These are phyloP conservation scores for Trachemys scripta DNA, from an alignment of 2,113 vertebrate genomes.

Conservation along the genomic window DNA sequence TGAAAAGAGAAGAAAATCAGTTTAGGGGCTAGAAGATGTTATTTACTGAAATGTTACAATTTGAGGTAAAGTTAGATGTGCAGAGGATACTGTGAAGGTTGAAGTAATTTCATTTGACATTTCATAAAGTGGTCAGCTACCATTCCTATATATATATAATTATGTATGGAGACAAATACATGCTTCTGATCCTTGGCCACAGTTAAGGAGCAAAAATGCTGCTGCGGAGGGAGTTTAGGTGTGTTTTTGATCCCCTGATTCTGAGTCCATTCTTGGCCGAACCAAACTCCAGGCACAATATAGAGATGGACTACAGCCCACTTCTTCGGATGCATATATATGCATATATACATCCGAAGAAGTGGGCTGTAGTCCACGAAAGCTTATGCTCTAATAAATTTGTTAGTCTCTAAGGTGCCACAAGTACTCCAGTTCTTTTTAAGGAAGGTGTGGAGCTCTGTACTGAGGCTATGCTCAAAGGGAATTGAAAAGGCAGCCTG, in stretches of 20 bases:
- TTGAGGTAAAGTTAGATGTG: constrained; percentile 48
- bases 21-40: constrained; percentile 52
- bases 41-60: constrained; percentile 76
- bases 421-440: neutral
- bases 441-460: neutral
- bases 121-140: constrained; percentile 3
- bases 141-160: constrained; percentile 1
- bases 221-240: neutral
- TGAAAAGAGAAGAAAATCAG: constrained; percentile 75
- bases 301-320: neutral
- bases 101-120: constrained; percentile 34
- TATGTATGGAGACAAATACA: neutral
- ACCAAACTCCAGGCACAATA: fast-evolving
- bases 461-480: neutral
- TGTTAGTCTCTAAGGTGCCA: too few relatives aligned
- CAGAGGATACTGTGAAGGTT: constrained; percentile 41
- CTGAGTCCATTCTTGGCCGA: neutral
- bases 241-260: neutral
- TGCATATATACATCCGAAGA: too few relatives aligned
- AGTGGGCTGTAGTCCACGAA: too few relatives aligned
- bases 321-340: too few relatives aligned
- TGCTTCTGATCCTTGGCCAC: neutral
- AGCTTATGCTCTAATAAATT: too few relatives aligned
- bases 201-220: fast-evolving
- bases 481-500: neutral